phyloP scores from a whole-genome alignment of 2,888 invertebrate species.

The Tinea pellionella region DNA sequence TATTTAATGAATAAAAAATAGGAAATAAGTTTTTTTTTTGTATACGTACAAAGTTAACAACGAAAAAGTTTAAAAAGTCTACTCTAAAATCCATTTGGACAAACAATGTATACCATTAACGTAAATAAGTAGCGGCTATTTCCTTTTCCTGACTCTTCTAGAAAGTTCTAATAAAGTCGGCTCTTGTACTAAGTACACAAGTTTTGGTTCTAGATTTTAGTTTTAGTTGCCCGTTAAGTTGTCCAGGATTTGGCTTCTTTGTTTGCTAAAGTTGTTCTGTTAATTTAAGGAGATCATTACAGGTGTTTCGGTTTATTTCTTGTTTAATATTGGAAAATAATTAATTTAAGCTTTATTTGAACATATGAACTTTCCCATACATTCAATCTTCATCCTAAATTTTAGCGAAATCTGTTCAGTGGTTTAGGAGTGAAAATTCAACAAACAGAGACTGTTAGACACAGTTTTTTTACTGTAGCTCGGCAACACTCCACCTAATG shows the following conservation, averaged over 20 bases:
- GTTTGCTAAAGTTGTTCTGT: not conserved
- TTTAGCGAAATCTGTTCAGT: too few relatives aligned
- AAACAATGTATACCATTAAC: slow-evolving; percentile 13
- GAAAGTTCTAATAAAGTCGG: slow-evolving; percentile 1
- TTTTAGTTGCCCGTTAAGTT: slow-evolving; percentile 4
- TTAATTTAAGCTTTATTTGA: too few relatives aligned
- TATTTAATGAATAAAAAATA: too few relatives aligned
- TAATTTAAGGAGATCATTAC: not conserved
- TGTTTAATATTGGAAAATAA: not conserved
- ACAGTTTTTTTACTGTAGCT: too few relatives aligned
- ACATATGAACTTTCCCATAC: too few relatives aligned
- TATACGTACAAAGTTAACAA: not conserved
- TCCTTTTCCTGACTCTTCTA: slow-evolving; percentile 9
- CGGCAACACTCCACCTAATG: too few relatives aligned
- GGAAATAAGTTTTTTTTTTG: not conserved
- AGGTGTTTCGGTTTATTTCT: not conserved
- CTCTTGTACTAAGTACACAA: slow-evolving; percentile 12
- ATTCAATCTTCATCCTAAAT: too few relatives aligned
- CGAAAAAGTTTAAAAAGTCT: not conserved
- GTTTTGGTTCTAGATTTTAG: slow-evolving; percentile 6
- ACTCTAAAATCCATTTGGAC: slow-evolving; percentile 11
- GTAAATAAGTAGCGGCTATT: slow-evolving; percentile 14
- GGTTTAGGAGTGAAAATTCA: too few relatives aligned
- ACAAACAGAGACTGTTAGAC: too few relatives aligned
- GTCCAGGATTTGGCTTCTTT: slow-evolving; percentile 5